Base-by-base conservation (phyloP, 2,113 vertebrate species). In the Sorex fumeus region DNA sequence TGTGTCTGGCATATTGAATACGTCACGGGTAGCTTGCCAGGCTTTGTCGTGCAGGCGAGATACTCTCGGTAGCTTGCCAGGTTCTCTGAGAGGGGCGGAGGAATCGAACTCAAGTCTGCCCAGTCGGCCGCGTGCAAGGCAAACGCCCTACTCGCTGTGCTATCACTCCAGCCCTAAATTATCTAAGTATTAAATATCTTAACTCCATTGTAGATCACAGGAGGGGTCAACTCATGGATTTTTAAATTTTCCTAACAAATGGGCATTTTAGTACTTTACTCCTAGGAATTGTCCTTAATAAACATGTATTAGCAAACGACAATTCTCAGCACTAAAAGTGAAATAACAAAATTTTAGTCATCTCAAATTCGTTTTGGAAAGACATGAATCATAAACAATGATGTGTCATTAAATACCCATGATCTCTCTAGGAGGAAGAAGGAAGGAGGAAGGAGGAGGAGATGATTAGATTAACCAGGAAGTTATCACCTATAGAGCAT, bases 111-210 rank as follows among this genome's bases (percentile, higher is more conserved):
- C n/a, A n/a, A n/a, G n/a, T n/a, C n/a, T n/a, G n/a, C n/a, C n/a
- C n/a, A n/a, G n/a, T n/a, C n/a, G n/a, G n/a, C n/a, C n/a, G n/a
- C n/a, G n/a, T n/a, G n/a, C n/a, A n/a, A n/a, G n/a, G n/a, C n/a
- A n/a, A n/a, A n/a, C n/a, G n/a, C n/a, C n/a, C n/a, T n/a, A n/a
- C n/a, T n/a, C n/a, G n/a, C n/a, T n/a, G n/a, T n/a, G n/a, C n/a
- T n/a, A n/a, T n/a, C n/a, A n/a, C n/a, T n/a, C n/a, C n/a, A n/a
- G n/a, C n/a, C n/a, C n/a, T n/a, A 84, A 93, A 94, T 87, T 90
- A 89, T 82, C 64, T 36, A 90, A 75, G 27, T 91, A 66, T 67
- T 80, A 86, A n/a, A 88, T 90, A 86, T 66, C 95, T 94, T 93
- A 80, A 81, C 47, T 28, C 75, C 84, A 78, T 79, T 70, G 91